Evolutionary conservation across 2,113 vertebrate genomes (phyloP), one percentile per base, ranked within the genome.

Genomic region (Macroglossus sobrinus): DNA sequence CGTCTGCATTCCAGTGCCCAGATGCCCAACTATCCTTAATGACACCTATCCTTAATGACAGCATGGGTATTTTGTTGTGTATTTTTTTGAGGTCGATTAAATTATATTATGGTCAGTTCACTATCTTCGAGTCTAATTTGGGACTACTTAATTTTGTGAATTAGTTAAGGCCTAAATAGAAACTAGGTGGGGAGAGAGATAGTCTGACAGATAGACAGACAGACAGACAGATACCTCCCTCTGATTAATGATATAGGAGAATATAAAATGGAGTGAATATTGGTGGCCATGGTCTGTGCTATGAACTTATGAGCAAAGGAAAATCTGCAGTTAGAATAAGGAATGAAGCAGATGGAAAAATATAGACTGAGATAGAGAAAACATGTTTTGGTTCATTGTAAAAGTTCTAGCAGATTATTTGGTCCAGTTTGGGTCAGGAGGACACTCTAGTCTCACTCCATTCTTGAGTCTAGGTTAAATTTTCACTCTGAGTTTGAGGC

Each of bases 81-180:
- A 69, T 84, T 80, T 97, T 95, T 12, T 57, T 85, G 71, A 94
- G 63, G 69, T 88, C 57, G 50, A 38, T 91, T 95, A 93, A 53
- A 53, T 45, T 75, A 21, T 71, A 45, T 87, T 74, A 79, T 47
- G 45, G 63, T 12, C 18, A 74, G 11, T 80, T 84, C 53, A 57
- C 35, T 88, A 21, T 84, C 81, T 94, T 96, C 15, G 88, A 88
- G 76, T 24, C 28, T 82, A 72, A 63, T 79, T 87, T 68, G 11
- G 55, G 59, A 38, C 24, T 68, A 64, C 19, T 91, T 74, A 69
- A 85, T 88, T 89, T 61, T 89, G 59, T 89, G 50, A 81, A 13
- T 84, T 7, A 69, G 55, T 61, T 72, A 89, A 82, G 18, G 21
- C 40, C 55, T 45, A 45, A 53, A 43, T 21, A 72, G 75, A 84